Conservation (phyloP, 2,113 vertebrate species). For the Dolichotis patagonum region DNA sequence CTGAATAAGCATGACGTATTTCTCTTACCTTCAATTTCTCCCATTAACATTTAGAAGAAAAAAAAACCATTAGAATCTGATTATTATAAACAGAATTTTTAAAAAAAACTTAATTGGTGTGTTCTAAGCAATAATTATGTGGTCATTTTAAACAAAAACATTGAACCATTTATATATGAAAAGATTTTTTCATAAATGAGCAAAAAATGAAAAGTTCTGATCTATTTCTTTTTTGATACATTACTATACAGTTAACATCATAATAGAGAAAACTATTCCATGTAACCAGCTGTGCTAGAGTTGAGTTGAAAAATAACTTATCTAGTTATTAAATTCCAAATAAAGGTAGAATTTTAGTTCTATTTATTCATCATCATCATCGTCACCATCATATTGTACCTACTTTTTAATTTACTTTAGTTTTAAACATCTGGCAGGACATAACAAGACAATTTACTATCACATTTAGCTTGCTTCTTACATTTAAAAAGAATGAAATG, state of each 20-base stretch:
- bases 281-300: constrained; percentile 64
- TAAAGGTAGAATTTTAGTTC: constrained; percentile 51
- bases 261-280: not conserved
- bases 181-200: constrained; percentile 50
- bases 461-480: constrained; percentile 15
- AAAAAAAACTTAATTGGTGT: not conserved
- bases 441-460: constrained; percentile 53
- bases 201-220: constrained; percentile 65
- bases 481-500: constrained; percentile 52
- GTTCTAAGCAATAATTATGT: constrained; percentile 63
- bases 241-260: constrained; percentile 71
- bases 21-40: constrained; percentile 51
- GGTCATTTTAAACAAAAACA: constrained; percentile 62
- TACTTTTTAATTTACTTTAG: constrained; percentile 64
- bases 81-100: constrained; percentile 44
- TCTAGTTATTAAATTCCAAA: constrained; percentile 61
- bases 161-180: constrained; percentile 49
- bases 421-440: constrained; percentile 63
- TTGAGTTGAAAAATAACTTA: constrained; percentile 71
- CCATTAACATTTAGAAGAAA: constrained; percentile 60
- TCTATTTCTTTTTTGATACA: constrained; percentile 63
- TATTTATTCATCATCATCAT: constrained; percentile 39
- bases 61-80: constrained; percentile 60
- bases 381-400: constrained; percentile 48
- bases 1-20: constrained; percentile 45